Base-by-base conservation (phyloP, 2,888 invertebrate species). In the Drosophila flavopinicola region DNA sequence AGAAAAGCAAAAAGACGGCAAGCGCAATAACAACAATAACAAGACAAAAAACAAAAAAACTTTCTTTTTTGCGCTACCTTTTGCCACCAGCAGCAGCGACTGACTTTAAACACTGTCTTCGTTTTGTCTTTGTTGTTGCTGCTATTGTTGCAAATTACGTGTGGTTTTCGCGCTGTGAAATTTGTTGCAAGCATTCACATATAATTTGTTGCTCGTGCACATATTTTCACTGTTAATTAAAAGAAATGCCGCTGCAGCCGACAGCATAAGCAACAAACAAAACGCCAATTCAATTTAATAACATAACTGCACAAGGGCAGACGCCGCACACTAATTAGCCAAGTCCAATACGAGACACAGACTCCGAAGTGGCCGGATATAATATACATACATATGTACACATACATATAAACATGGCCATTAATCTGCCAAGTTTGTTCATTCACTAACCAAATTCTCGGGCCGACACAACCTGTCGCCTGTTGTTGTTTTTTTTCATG, bases 51-150 rank as follows among this genome's bases (percentile, higher is more conserved):
- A 71, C 59, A 74, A 79, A 83, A 78, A 66, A 78, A 66, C 78
- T 82, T 82, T 71, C 78, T 82, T 80, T 80, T 80, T 85, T 85
- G 85, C 80, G 87, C 80, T 86, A 67, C 87, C 79, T 84, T 86
- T 73, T 76, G 78, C 85, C 80, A 66, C 60, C 52, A n/a, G n/a
- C n/a, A n/a, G n/a, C n/a, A n/a, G n/a, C n/a, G n/a, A n/a, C n/a
- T n/a, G 67, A 44, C 56, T 65, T 56, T 56, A 64, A 75, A 69
- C 58, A 48, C 53, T 41, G 54, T 64, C 53, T 58, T 20, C 37
- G 27, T 35, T 23, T 38, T 69, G 29, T 24, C 33, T 32, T 47
- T 32, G 32, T 60, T 53, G 9, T 41, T 63, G 45, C 51, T 57
- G 42, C 27, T 57, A 6, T 64, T 72, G 73, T 73, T 73, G 74